Evolutionary conservation across 2,888 invertebrate species (phyloP).

Genomic region (Tortrix viridana): DNA sequence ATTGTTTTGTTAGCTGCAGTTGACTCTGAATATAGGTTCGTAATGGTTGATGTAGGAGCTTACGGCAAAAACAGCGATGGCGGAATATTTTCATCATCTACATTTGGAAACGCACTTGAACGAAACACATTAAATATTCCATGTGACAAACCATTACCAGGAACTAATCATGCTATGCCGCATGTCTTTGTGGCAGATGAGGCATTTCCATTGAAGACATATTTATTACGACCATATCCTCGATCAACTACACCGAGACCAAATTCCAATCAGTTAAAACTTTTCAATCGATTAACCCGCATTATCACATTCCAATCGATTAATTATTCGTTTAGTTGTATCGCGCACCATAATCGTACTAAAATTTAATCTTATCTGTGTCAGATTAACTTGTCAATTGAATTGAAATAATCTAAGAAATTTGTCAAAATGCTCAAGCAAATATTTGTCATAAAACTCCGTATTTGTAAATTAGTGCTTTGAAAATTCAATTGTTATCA

Average conservation of each 20-base stretch:
- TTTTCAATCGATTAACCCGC: too few species aligned
- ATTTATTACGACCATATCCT: conserved; percentile 28
- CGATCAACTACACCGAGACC: conserved; percentile 7
- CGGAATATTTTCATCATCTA: conserved; percentile 34
- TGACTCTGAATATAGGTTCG: conserved; percentile 39
- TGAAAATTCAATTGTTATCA: too few species aligned
- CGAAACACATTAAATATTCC: conserved; percentile 26
- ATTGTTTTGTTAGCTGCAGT: conserved; percentile 41
- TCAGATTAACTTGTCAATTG: too few species aligned
- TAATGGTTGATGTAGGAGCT: conserved; percentile 38
- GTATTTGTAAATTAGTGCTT: too few species aligned
- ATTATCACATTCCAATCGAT: too few species aligned
- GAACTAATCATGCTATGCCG: conserved; percentile 23
- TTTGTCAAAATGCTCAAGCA: too few species aligned
- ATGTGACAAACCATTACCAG: conserved; percentile 25
- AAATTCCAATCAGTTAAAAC: too few species aligned
- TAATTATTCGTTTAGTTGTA: too few species aligned
- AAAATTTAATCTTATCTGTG: too few species aligned
- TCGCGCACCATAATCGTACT: too few species aligned
- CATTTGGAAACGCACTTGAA: conserved; percentile 25
- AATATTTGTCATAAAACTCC: too few species aligned
- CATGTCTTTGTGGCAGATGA: conserved; percentile 30
- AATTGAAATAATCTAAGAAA: too few species aligned
- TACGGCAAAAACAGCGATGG: conserved; percentile 40
- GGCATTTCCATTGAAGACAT: conserved; percentile 25